Conservation (phyloP, 2,888 invertebrate genomes). For the Litoditis marina region DNA sequence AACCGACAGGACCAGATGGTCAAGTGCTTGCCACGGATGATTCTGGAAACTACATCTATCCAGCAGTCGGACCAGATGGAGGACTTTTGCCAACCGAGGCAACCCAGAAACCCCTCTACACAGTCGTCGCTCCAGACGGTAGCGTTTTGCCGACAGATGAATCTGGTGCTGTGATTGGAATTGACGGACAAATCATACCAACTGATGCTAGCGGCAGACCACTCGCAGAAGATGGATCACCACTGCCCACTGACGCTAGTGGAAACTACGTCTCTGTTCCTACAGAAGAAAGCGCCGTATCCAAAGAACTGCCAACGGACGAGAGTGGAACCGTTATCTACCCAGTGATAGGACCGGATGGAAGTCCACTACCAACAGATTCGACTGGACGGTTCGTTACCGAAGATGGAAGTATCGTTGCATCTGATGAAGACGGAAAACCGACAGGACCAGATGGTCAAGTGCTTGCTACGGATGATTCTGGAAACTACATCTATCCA, state of each 20-base stretch:
- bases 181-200: too few relatives aligned
- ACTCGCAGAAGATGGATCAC: conserved; percentile 14
- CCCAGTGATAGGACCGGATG: conserved; percentile 28
- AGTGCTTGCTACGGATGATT: conserved; percentile 24
- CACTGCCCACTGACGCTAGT: conserved; percentile 22
- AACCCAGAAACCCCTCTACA: too few relatives aligned
- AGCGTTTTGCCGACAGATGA: too few relatives aligned
- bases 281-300: too few relatives aligned
- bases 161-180: too few relatives aligned
- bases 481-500: conserved; percentile 37
- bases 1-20: too few relatives aligned
- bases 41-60: too few relatives aligned
- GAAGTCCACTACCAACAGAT: conserved; percentile 31
- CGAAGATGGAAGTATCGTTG: conserved; percentile 17
- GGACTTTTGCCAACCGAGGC: too few relatives aligned
- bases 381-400: conserved; percentile 15
- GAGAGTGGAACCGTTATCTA: conserved; percentile 9
- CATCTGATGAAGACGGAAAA: conserved; percentile 22
- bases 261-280: conserved; percentile 6
- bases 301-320: conserved; percentile 8
- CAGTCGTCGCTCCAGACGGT: too few relatives aligned
- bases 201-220: conserved; percentile 17
- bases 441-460: conserved; percentile 36
- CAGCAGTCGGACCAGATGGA: too few relatives aligned
- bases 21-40: too few relatives aligned